These are phyloP conservation scores for Mythimna pallens DNA, from an alignment of 2,888 invertebrate species.

Conservation along the genomic window DNA sequence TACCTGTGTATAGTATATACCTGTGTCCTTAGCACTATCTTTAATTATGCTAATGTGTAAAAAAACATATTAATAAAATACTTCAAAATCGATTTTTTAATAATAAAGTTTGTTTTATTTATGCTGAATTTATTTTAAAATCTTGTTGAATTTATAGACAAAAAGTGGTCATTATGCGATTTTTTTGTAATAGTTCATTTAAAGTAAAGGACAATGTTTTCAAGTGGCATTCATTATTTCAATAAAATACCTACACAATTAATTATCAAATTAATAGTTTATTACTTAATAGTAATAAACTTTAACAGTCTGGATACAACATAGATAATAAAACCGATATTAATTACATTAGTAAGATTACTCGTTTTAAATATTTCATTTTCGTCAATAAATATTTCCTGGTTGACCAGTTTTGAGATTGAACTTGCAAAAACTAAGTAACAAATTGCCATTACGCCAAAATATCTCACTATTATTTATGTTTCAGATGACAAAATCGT, in stretches of 20 bases:
- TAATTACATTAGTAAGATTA: constrained; percentile 42
- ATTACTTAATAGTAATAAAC: background rate
- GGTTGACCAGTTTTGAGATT: constrained; percentile 57
- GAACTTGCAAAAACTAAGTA: constrained; percentile 43
- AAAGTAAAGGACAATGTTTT: background rate
- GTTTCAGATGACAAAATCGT: background rate
- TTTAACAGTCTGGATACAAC: constrained; percentile 9
- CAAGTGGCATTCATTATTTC: background rate
- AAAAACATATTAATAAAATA: background rate
- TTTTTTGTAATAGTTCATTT: background rate
- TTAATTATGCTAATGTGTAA: background rate
- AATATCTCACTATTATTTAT: constrained; percentile 47
- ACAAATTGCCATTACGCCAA: constrained; percentile 52
- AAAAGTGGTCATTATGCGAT: no score
- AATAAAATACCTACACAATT: background rate
- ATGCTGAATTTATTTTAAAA: background rate
- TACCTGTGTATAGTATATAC: background rate
- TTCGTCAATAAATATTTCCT: constrained; percentile 53
- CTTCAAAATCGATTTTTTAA: background rate
- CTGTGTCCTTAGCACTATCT: background rate
- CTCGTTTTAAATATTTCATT: constrained; percentile 48
- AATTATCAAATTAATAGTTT: constrained; percentile 27
- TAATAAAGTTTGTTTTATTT: background rate
- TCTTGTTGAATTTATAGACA: background rate
- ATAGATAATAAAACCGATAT: constrained; percentile 22